Evolutionary conservation across 2,113 vertebrate genomes (phyloP), one percentile per base, ranked within the genome.

Genomic region (Nannospalax galili): DNA sequence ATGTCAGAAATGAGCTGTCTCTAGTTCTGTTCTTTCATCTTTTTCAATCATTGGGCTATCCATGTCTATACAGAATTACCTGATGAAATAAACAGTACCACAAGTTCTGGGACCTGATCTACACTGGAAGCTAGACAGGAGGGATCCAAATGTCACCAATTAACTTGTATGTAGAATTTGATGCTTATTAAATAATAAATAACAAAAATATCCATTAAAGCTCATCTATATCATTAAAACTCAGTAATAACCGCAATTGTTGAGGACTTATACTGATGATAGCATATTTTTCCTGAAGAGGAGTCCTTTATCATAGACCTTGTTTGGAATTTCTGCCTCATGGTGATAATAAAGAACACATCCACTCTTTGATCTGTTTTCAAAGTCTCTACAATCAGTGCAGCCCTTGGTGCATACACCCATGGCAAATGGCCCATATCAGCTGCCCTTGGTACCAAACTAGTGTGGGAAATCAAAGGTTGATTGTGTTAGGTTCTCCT

Each of bases 321-420:
- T 94, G 70, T 84, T 94, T 88, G 73, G 45, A 62, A 90, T 94
- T 91, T 93, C 56, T 92, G 72, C n/a, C 10, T 58, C 19, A 10
- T 52, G 22, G 32, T 32, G 35, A 35, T 75, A 95, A 92, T 78
- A 17, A 88, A 93, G 67, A 90, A 3, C 62, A 90, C 77, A 82
- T 19, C 52, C 79, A 14, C 6, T 60, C 84, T 78, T 85, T 35
- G 56, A 35, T 72, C 15, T 12, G 2, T 88, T 77, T 84, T 79
- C 26, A 30, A 80, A 42, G 78, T 69, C 7, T 65, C 89, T 42
- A 64, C 1, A 16, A 45, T 24, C 32, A 80, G 3, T 48, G 0
- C 6, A 73, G 20, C 4, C 15, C n/a, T 87, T 9, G 14, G 19
- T 67, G 24, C 26, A 79, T 64, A 40, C 3, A 42, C 11, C 78